Evolutionary conservation across 2,113 vertebrate genomes (phyloP), one percentile per base, ranked within the genome.

Genomic region (Gymnocephalus cernua): DNA sequence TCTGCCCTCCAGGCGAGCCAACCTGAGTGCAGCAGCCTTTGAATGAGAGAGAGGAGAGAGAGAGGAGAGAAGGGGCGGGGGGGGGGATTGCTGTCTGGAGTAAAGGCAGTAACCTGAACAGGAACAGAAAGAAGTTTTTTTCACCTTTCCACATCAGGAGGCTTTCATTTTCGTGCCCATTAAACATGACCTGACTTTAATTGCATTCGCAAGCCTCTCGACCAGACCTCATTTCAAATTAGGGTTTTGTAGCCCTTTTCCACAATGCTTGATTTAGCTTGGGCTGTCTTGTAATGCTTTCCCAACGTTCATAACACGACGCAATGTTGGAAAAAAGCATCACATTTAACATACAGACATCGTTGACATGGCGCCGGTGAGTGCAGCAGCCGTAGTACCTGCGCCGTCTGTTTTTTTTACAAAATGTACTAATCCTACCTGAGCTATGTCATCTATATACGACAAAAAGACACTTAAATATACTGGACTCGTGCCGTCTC

Each of bases 101-200:
- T 64, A 50, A 69, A 84, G 19, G 82, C 71, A 66, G 64, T 32
- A 82, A 82, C 89, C 74, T 86, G 84, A 87, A 80, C 59, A 80
- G 82, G 63, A 88, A 77, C 72, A 72, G 77, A 73, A 54, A 48
- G 58, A 27, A 11, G 6, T 15, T 64, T 29, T 87, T 87, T 90
- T 66, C 62, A 68, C 69, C 76, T 92, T 89, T 85, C 84, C 84
- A 89, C 91, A 86, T 82, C 80, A 88, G 73, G 64, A 70, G 69
- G 63, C 89, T 91, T 91, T 84, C 82, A 91, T 91, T 92, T 88
- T 75, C 78, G 80, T 90, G 85, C 82, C 90, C 89, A 90, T 86
- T 92, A 89, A 92, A 92, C 86, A 89, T 82, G 89, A 89, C 85
- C 86, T 66, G 48, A 85, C 79, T 92, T 85, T 93, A 91, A 93